These are phyloP conservation scores for Microtus pennsylvanicus DNA, from an alignment of 2,113 vertebrate species.

Conservation along the genomic window DNA sequence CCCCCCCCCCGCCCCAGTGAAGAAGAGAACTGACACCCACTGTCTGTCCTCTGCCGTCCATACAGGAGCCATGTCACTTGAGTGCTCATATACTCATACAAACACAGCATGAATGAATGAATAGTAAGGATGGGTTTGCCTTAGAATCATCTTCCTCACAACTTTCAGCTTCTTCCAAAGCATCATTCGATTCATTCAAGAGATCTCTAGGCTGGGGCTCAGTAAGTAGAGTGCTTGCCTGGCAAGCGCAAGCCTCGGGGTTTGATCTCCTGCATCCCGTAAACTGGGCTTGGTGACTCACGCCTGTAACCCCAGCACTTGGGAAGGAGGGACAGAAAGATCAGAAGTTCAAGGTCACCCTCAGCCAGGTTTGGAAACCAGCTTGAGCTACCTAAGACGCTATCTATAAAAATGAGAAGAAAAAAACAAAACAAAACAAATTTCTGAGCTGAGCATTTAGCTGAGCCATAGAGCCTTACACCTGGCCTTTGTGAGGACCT, in stretches of 20 bases:
- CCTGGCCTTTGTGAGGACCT: neutral
- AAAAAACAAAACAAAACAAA: neutral
- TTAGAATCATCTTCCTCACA: neutral
- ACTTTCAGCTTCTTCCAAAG: neutral
- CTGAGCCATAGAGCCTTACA: neutral
- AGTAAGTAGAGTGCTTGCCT: neutral
- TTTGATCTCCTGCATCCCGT: neutral
- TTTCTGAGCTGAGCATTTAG: neutral
- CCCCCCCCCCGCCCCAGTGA: neutral
- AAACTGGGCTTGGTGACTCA: neutral
- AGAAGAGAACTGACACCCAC: neutral
- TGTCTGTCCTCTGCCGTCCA: neutral
- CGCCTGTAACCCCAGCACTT: neutral
- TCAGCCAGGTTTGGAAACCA: neutral
- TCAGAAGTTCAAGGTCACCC: neutral
- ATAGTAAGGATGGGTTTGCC: neutral
- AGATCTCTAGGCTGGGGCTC: neutral
- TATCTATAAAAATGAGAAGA: neutral
- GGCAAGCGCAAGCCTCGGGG: neutral
- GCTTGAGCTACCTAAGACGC: neutral
- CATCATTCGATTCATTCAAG: neutral
- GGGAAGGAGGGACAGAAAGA: neutral
- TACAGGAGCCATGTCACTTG: neutral
- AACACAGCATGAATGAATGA: neutral
- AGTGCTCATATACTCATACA: neutral